Evolutionary conservation across 2,797 vertebrate genomes (phyloP).

Genomic region (Micromesistius poutassou): DNA sequence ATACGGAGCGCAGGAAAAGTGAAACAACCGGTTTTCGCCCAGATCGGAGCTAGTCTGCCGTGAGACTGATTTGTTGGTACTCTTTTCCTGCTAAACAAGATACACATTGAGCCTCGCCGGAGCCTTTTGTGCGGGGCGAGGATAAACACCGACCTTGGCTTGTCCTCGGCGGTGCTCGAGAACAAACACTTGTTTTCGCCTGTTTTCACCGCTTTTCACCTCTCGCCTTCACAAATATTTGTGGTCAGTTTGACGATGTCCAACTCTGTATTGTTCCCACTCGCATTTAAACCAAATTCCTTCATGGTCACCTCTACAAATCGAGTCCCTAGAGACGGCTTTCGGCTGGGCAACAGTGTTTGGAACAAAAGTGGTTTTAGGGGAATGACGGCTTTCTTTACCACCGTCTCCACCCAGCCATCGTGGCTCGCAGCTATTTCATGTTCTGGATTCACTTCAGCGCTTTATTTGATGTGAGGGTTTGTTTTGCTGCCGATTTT

Average conservation of each 20-base stretch:
- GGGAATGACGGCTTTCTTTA: background rate
- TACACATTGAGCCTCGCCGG: background rate
- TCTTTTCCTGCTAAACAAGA: background rate
- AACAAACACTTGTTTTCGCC: background rate
- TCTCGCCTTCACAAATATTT: background rate
- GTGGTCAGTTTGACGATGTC: background rate
- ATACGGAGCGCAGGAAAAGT: background rate
- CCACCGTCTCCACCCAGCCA: background rate
- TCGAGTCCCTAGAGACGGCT: background rate
- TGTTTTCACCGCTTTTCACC: background rate
- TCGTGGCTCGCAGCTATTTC: background rate
- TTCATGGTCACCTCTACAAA: background rate
- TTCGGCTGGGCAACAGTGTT: background rate
- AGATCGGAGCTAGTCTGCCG: background rate
- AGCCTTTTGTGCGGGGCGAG: background rate
- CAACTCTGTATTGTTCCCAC: background rate
- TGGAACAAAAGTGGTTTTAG: background rate
- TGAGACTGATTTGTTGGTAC: background rate
- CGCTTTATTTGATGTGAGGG: slow-evolving; percentile 38
- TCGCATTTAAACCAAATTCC: background rate
- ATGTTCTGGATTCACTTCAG: slow-evolving; percentile 26
- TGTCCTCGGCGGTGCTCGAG: background rate
- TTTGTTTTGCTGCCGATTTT: background rate
- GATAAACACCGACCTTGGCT: background rate
- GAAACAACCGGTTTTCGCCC: background rate